Evolutionary conservation across 2,113 vertebrate genomes (phyloP), one percentile per base, ranked within the genome.

Genomic region (Nansenia antarctica): DNA sequence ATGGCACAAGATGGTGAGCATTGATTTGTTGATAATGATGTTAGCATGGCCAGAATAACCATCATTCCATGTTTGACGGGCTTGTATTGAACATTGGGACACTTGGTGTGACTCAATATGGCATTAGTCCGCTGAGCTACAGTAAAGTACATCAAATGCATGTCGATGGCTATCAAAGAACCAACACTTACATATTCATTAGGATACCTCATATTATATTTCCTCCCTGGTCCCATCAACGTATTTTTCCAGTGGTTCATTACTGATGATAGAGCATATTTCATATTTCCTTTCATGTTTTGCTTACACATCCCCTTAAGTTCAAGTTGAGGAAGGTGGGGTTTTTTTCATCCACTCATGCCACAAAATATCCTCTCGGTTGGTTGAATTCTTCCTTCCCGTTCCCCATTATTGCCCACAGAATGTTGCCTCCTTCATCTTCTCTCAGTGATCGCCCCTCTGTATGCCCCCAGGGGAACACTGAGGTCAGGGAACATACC

Each of bases 1-100:
- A 70, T 74, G 66, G 69, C 87, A 87, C 85, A 84, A 85, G 83
- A 87, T 82, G 86, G 65, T 52, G 78, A 70, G 68, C 69, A 60
- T 62, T 70, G 82, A 85, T 86, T 86, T 83, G 78, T 77, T 80
- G 29, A 77, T 62, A 62, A 81, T 70, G 68, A 76, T 78, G 67
- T 75, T 78, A 88, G 86, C 85, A 83, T 64, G 26, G 58, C 45
- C 20, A 49, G 64, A 78, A 85, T 76, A 29, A 22, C 11, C 59
- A 42, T 42, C 14, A 42, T 42, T 1, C 37, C 37, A 0, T 3
- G 37, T 42, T 5, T 42, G 37, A n/a, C n/a, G n/a, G n/a, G n/a
- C n/a, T 42, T 42, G 5, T 42, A 42, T 15, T 42, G 37, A 14
- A 5, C 37, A 42, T 42, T 2, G 37, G 11, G 18, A 9, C 14